A percentile compares a stretch with the other conserved stretches of the same genome.
phyloP scores from a whole-genome alignment of 2,888 invertebrate genomes.

The Microchrysa polita region DNA sequence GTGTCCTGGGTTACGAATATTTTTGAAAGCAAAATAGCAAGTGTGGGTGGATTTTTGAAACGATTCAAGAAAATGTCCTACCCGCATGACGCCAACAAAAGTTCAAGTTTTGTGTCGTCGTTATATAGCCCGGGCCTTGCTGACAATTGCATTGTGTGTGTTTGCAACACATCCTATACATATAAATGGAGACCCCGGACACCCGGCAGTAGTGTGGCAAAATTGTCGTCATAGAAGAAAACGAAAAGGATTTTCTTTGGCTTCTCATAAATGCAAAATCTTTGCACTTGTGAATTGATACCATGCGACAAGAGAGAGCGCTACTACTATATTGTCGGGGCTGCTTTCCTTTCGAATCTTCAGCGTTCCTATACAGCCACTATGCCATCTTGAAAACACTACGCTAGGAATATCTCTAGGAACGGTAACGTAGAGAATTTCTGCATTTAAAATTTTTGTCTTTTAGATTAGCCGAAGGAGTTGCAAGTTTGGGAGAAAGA shows the following conservation, averaged over 20 bases:
- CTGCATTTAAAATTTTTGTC: constrained; percentile 7
- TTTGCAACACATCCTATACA: not conserved
- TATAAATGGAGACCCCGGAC: too few species aligned
- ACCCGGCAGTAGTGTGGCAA: too few species aligned
- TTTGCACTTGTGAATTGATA: constrained; percentile 2
- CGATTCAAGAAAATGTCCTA: constrained; percentile 8
- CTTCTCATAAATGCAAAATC: constrained; percentile 11
- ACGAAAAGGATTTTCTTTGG: constrained; percentile 1
- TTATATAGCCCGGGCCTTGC: too few species aligned
- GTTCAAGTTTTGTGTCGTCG: not conserved
- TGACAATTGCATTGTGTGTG: constrained; percentile 9
- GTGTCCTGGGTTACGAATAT: too few species aligned
- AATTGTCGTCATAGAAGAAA: not conserved
- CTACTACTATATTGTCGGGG: too few species aligned
- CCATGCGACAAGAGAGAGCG: not conserved
- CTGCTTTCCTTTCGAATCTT: too few species aligned
- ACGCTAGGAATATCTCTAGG: not conserved
- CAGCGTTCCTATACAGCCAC: too few species aligned
- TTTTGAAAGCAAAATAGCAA: too few species aligned
- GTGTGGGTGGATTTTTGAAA: not conserved
- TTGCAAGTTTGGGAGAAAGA: constrained; percentile 9
- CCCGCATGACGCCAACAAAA: constrained; percentile 6
- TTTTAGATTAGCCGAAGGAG: not conserved
- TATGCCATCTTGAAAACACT: too few species aligned
- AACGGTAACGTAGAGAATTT: not conserved